These are phyloP conservation scores for Cheilosia soror DNA, from an alignment of 2,888 invertebrate genomes.

Conservation along the genomic window DNA sequence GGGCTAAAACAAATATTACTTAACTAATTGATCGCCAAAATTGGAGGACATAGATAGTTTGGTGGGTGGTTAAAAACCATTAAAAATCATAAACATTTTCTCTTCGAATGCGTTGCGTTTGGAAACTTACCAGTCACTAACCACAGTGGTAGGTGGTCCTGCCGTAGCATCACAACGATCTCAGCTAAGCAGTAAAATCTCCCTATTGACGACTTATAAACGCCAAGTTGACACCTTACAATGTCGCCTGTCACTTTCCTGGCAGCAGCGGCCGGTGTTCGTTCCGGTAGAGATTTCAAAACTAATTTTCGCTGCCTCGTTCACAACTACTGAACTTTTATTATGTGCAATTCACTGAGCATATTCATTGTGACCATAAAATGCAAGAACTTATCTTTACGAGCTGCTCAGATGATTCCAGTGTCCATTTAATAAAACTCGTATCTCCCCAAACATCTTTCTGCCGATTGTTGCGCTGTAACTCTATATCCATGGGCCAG, in stretches of 20 bases:
- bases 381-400: constrained; percentile 25
- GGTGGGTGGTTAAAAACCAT: too few relatives aligned
- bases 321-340: constrained; percentile 33
- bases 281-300: constrained; percentile 4
- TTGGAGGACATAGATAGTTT: too few relatives aligned
- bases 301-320: constrained; percentile 25
- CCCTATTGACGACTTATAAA: constrained; percentile 22
- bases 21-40: too few relatives aligned
- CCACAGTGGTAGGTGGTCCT: constrained; percentile 10
- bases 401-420: neutral
- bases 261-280: neutral
- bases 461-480: neutral
- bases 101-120: too few relatives aligned
- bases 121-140: too few relatives aligned
- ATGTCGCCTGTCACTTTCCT: constrained; percentile 30
- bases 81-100: too few relatives aligned
- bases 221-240: constrained; percentile 40
- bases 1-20: too few relatives aligned
- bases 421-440: constrained; percentile 28
- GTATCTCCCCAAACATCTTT: constrained; percentile 4
- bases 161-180: neutral
- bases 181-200: constrained; percentile 14
- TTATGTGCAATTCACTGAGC: constrained; percentile 40
- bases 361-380: constrained; percentile 50
- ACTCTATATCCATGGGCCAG: neutral